phyloP scores from a whole-genome alignment of 1,140 invertebrate genomes.

The Sitobion miscanthi region DNA sequence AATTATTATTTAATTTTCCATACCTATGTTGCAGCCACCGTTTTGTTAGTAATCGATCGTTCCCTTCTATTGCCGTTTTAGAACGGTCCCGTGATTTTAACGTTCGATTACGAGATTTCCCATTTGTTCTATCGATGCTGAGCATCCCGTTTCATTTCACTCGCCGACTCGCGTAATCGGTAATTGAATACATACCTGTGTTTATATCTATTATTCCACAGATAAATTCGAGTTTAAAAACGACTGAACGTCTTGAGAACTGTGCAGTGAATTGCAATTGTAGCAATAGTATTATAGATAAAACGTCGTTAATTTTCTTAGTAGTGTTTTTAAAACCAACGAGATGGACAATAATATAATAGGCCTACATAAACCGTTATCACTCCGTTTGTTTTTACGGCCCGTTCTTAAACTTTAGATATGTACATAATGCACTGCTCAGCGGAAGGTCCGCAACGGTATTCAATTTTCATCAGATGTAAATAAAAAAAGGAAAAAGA shows the following conservation, averaged over 20 bases:
- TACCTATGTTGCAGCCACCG: background rate
- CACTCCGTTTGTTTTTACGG: background rate
- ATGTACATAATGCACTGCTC: background rate
- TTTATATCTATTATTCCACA: background rate
- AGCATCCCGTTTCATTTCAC: background rate
- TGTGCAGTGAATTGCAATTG: background rate
- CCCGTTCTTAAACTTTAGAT: background rate
- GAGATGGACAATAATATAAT: background rate
- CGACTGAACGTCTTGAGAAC: background rate
- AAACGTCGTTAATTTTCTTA: background rate
- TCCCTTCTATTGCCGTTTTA: background rate
- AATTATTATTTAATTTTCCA: background rate
- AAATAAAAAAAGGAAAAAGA: background rate
- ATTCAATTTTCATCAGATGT: background rate
- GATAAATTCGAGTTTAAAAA: background rate
- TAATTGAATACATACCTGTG: background rate
- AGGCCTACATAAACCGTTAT: background rate
- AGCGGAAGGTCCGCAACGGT: background rate
- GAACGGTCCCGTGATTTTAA: background rate
- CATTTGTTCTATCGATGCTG: background rate
- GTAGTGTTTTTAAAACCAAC: background rate
- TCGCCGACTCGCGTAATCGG: background rate
- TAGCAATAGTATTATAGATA: background rate
- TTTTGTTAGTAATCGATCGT: background rate
- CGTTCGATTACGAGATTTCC: background rate